Evolutionary conservation across 2,888 invertebrate genomes (phyloP).

Genomic region (Nymphalis polychloros): DNA sequence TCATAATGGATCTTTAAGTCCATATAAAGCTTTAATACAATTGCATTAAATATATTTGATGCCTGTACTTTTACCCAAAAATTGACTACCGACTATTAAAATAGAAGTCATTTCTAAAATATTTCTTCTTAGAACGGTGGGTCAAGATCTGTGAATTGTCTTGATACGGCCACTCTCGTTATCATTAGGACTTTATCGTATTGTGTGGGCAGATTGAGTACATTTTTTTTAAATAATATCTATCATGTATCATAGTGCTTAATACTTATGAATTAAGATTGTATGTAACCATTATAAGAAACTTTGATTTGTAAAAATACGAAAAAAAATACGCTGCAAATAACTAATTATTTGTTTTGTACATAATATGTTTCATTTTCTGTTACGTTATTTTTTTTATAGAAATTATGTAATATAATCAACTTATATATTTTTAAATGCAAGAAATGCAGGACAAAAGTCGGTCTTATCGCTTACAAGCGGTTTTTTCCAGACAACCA

Average conservation of each 20-base stretch:
- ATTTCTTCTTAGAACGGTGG: neutral
- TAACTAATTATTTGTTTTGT: no score
- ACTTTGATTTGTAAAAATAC: neutral
- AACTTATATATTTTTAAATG: no score
- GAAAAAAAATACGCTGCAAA: no score
- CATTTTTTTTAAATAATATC: neutral
- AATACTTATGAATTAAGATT: neutral
- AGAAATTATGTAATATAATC: no score
- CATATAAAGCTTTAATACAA: no score
- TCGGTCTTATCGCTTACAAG: no score
- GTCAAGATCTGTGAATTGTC: conserved; percentile 40
- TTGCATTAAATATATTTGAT: neutral
- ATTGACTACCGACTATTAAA: neutral
- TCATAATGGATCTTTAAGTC: no score
- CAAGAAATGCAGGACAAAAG: no score
- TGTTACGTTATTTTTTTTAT: no score
- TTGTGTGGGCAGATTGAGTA: conserved; percentile 21
- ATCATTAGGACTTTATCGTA: conserved; percentile 26
- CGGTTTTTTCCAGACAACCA: no score
- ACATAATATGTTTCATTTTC: no score
- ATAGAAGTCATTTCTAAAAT: neutral
- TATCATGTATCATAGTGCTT: neutral
- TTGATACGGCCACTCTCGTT: conserved; percentile 33
- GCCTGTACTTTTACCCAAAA: neutral
- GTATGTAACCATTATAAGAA: neutral